A percentile compares a stretch with the other conserved stretches of the same genome.
Conservation (phyloP, 2,113 vertebrate species). For the Fukomys damarensis region DNA sequence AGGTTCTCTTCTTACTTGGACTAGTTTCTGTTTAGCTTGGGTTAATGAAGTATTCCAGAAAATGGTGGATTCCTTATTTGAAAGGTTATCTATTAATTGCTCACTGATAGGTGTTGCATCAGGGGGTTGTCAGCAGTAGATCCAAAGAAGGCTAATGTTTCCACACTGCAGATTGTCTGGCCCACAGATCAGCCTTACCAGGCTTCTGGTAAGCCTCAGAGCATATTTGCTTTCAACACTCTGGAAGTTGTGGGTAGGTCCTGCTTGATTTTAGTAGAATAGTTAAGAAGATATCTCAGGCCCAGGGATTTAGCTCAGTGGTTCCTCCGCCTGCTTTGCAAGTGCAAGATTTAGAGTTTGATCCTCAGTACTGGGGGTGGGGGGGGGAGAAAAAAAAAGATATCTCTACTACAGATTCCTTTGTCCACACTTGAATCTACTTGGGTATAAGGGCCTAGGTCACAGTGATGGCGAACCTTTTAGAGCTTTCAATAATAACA, state of each 20-base stretch:
- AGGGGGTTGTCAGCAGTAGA: background rate
- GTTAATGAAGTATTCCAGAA: slow-evolving; percentile 37
- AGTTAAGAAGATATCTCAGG: background rate
- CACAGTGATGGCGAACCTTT: background rate
- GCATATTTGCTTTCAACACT: background rate
- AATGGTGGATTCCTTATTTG: background rate
- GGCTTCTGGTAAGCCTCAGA: background rate
- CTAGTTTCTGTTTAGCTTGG: slow-evolving; percentile 25
- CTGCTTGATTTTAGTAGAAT: background rate
- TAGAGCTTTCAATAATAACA: background rate
- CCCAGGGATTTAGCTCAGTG: too few relatives aligned
- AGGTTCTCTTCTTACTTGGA: background rate
- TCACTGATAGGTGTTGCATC: background rate
- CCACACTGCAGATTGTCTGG: background rate
- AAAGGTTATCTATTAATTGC: background rate
- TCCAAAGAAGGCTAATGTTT: too few relatives aligned
- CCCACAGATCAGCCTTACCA: background rate
- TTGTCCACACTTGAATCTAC: background rate
- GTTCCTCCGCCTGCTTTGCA: too few relatives aligned
- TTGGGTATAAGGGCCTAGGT: background rate
- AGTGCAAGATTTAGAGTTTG: too few relatives aligned
- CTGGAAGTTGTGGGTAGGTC: background rate
- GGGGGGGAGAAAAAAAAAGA: too few relatives aligned
- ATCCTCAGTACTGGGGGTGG: too few relatives aligned
- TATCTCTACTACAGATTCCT: background rate